phyloP scores from a whole-genome alignment of 1,140 invertebrate species.

The Drosophila elegans region DNA sequence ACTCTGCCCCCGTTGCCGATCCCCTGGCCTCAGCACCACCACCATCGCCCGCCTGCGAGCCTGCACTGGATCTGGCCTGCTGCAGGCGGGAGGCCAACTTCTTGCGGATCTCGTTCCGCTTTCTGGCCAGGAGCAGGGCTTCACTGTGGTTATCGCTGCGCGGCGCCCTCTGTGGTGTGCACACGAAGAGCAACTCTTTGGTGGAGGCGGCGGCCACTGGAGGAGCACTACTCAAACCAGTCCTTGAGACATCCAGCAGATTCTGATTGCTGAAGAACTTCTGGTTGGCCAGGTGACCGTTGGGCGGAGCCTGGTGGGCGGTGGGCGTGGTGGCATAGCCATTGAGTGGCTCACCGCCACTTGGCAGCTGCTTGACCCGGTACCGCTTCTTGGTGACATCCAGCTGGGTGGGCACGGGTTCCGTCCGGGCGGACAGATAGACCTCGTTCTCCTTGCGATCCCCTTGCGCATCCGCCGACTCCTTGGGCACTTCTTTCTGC shows the following conservation, averaged over 20 bases:
- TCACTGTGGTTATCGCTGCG: slow-evolving; percentile 66
- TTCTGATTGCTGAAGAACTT: slow-evolving; percentile 84
- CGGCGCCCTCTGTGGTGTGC: slow-evolving; percentile 73
- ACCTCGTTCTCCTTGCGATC: slow-evolving; percentile 42
- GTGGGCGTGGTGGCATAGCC: slow-evolving; percentile 81
- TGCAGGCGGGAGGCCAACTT: slow-evolving; percentile 63
- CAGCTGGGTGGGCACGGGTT: slow-evolving; percentile 67
- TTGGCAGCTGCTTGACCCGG: slow-evolving; percentile 69
- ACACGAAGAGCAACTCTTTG: slow-evolving; percentile 82
- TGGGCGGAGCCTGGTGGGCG: slow-evolving; percentile 59
- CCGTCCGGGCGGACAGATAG: slow-evolving; percentile 38
- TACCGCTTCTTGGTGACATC: slow-evolving; percentile 76
- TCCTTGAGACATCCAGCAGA: slow-evolving; percentile 56
- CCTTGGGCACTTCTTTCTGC: slow-evolving; percentile 47
- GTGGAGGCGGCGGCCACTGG: slow-evolving; percentile 71
- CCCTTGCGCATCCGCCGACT: slow-evolving; percentile 12
- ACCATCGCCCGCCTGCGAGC: slow-evolving; percentile 6
- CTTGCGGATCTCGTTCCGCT: slow-evolving; percentile 79
- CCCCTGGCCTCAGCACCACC: slow-evolving; percentile 7
- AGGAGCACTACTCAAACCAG: slow-evolving; percentile 42
- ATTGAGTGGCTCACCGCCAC: slow-evolving; percentile 69
- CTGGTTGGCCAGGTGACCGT: slow-evolving; percentile 61
- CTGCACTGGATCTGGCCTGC: slow-evolving; percentile 48
- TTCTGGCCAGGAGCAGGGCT: slow-evolving; percentile 68
- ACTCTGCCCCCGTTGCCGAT: slow-evolving; percentile 33